Base-by-base conservation (phyloP, 2,797 vertebrate genomes). In the Sciaenops ocellatus region DNA sequence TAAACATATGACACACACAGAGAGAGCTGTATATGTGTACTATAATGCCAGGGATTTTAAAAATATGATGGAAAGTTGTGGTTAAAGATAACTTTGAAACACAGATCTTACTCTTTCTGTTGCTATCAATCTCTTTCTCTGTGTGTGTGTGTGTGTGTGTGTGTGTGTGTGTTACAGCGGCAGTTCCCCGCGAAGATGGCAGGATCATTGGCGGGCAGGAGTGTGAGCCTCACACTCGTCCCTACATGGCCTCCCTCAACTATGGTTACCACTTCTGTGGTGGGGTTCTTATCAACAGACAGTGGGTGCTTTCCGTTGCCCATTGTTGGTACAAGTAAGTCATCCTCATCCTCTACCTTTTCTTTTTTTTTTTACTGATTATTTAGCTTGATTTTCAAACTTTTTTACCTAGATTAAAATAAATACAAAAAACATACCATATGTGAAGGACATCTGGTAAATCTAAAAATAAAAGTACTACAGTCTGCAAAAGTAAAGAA, bases 301-400 rank as follows among this genome's bases (percentile, higher is more conserved):
- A 94, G 81, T 94, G 94, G 94, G 92, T 95, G 85, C 89, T 96
- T 61, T 94, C 94, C 52, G 94, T 94, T 3, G 94, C 94, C 59
- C 95, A 96, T 88, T 96, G 95, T 82, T 95, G 95, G 92, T 90
- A 94, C 80, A 91, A 85, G 95, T 96, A 89, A 93, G 95, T 92
- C 34, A 38, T 38, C 34, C 34, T 38, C 34, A 8, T 38, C 34
- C 30, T 30, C 30, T 30, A 5, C 42, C 20, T 57, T 10, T 60
- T 15, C n/a, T 26, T 56, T 34, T 52, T 47, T 41, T 30, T 24
- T 22, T 28, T 12, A 18, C 1, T 13, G 34, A 1, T n/a, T 10
- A 3, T 38, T 22, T 65, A 15, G 7, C 20, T 72, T 13, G 7
- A 41, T 50, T 52, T 79, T 6, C 28, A 30, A 26, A 73, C 22